These are phyloP conservation scores for Osmerus mordax DNA, from an alignment of 2,113 vertebrate species.

Conservation along the genomic window DNA sequence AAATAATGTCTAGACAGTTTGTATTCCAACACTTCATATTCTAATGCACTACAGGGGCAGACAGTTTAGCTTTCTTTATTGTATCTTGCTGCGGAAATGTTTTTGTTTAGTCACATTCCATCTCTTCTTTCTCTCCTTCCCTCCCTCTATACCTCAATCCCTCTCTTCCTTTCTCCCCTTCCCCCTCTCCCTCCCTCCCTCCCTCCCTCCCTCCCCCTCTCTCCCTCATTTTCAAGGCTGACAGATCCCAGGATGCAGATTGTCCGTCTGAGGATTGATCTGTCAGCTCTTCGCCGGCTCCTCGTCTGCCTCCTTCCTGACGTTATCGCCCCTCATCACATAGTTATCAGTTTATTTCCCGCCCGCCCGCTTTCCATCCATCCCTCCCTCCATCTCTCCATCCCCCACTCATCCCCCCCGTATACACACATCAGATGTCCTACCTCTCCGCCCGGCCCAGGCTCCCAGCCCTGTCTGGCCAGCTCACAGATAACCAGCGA, in stretches of 20 bases:
- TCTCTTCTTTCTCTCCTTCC: not conserved
- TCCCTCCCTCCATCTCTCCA: conserved; percentile 39
- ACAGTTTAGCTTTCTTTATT: not conserved
- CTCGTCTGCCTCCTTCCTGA: conserved; percentile 53
- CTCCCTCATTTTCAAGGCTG: conserved; percentile 6
- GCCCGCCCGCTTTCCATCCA: conserved; percentile 21
- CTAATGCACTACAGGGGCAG: too few relatives aligned
- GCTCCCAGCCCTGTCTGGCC: conserved; percentile 26
- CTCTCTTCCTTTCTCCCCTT: not conserved
- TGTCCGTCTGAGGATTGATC: conserved; percentile 65
- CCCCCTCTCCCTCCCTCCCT: not conserved
- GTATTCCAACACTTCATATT: too few relatives aligned
- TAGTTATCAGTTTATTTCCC: conserved; percentile 70
- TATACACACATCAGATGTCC: conserved; percentile 62
- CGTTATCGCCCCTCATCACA: conserved; percentile 65
- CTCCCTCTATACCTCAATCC: not conserved
- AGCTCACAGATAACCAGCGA: conserved; percentile 59
- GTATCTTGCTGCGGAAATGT: not conserved
- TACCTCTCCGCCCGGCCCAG: conserved; percentile 37
- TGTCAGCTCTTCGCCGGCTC: conserved; percentile 46
- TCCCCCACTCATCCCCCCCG: conserved; percentile 41
- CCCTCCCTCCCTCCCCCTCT: not conserved
- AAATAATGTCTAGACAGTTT: too few relatives aligned
- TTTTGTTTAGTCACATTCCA: not conserved
- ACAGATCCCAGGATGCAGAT: conserved; percentile 60